phyloP scores from a whole-genome alignment of 2,113 vertebrate species.

The Gymnorhina tibicen region DNA sequence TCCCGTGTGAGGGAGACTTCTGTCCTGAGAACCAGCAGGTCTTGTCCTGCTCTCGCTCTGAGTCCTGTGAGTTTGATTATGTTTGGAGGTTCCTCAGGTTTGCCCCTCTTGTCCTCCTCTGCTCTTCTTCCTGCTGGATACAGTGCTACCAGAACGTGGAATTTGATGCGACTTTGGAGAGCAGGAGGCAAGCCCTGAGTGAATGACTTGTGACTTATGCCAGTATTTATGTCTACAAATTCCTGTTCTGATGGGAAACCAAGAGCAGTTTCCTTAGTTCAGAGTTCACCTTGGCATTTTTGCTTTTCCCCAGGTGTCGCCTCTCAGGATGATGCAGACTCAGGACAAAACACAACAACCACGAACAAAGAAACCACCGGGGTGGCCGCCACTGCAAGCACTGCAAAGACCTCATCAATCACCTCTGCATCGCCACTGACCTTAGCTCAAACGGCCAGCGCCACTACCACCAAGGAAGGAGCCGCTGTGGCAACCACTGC shows the following conservation, averaged over 20 bases:
- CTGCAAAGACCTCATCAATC: accelerated
- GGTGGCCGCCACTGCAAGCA: accelerated
- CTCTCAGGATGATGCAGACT: accelerated
- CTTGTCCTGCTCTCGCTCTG: neutral
- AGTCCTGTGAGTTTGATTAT: neutral
- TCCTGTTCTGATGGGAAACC: neutral
- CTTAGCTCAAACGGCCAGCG: accelerated
- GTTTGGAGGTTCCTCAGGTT: neutral
- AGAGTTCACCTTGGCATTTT: neutral
- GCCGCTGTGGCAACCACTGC: accelerated
- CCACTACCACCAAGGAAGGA: accelerated
- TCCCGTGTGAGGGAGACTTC: neutral
- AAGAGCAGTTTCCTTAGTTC: neutral
- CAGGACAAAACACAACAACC: accelerated
- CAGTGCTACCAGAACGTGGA: accelerated
- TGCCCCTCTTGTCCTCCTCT: neutral
- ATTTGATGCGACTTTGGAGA: neutral
- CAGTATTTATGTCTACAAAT: neutral
- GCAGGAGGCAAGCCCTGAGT: neutral
- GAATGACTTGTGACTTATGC: neutral
- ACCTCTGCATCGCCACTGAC: accelerated
- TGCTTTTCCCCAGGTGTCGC: neutral
- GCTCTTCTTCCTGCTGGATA: neutral
- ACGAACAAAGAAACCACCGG: accelerated
- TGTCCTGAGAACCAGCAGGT: neutral